Evolutionary conservation across 2,113 vertebrate genomes (phyloP).

Genomic region (Psophia crepitans): DNA sequence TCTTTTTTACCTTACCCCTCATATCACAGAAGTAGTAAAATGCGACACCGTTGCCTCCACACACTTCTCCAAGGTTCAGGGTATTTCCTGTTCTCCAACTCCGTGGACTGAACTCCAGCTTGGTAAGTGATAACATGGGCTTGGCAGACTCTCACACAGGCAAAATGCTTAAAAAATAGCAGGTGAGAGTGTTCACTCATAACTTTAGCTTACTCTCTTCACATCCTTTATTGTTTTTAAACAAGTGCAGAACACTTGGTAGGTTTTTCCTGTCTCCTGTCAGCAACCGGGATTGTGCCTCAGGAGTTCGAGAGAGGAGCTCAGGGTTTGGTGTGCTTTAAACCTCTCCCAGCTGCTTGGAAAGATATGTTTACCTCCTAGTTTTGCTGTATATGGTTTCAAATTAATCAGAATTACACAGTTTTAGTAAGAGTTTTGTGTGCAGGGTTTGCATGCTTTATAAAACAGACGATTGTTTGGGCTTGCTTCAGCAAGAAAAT

Average conservation of each 20-base stretch:
- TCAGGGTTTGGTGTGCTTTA: background rate
- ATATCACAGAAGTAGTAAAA: background rate
- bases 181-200: background rate
- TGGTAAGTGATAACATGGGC: background rate
- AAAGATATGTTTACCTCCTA: background rate
- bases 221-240: background rate
- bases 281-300: background rate
- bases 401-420: accelerated
- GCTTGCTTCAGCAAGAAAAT: background rate
- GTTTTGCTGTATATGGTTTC: background rate
- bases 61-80: background rate
- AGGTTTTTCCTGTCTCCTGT: background rate
- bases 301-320: background rate
- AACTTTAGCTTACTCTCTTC: background rate
- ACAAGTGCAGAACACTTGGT: background rate
- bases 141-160: background rate
- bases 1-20: no score
- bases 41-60: background rate
- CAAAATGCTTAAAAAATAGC: background rate
- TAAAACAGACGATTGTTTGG: background rate
- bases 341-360: background rate
- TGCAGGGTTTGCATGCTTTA: background rate
- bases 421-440: background rate
- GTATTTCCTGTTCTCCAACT: background rate
- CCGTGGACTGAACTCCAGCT: background rate